phyloP scores from a whole-genome alignment of 2,113 vertebrate genomes.

The Paratilapia polleni region DNA sequence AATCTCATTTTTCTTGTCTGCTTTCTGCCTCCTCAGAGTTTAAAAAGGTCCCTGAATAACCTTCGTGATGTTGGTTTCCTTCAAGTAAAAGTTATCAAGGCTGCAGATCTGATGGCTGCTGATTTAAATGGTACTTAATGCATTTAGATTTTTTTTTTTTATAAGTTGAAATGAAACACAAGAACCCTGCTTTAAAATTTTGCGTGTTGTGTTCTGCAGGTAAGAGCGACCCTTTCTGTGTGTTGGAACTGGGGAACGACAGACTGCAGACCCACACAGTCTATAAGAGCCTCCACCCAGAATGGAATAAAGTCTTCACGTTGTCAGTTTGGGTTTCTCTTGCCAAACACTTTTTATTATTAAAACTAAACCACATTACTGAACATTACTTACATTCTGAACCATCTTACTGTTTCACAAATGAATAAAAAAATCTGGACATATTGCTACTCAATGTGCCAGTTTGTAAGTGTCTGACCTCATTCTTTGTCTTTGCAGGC shows the following conservation, averaged over 20 bases:
- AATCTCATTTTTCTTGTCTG: neutral
- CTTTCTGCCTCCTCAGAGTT: slow-evolving; percentile 74
- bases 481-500: slow-evolving; percentile 76
- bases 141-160: neutral
- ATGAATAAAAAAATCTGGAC: neutral
- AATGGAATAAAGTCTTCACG: slow-evolving; percentile 96
- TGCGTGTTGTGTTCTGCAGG: slow-evolving; percentile 78
- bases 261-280: slow-evolving; percentile 92
- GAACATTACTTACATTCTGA: neutral
- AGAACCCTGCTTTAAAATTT: neutral
- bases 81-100: slow-evolving; percentile 93
- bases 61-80: slow-evolving; percentile 90
- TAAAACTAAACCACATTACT: neutral
- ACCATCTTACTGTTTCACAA: neutral
- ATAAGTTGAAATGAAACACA: neutral
- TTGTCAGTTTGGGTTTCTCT: slow-evolving; percentile 84
- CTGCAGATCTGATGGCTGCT: slow-evolving; percentile 88
- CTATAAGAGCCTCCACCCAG: slow-evolving; percentile 95
- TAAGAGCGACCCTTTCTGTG: slow-evolving; percentile 97
- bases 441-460: neutral
- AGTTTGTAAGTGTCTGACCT: neutral
- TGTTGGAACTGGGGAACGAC: slow-evolving; percentile 92
- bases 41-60: slow-evolving; percentile 85
- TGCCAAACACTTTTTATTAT: neutral
- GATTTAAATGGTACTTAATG: slow-evolving; percentile 91